Conservation (phyloP, 2,113 vertebrate species). For the Pangasianodon gigas region DNA sequence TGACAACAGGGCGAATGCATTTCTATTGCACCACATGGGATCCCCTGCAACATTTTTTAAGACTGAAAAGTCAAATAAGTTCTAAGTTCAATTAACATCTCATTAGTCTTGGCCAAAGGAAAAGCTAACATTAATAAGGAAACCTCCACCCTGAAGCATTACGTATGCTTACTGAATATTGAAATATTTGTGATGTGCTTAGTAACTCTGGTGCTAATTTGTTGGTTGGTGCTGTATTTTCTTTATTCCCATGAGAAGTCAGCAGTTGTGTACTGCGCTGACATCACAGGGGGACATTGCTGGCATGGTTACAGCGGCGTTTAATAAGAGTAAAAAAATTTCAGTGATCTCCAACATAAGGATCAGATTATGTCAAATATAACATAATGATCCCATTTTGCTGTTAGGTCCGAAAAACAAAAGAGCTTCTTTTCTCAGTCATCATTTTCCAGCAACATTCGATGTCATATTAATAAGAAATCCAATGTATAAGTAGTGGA, state of each 20-base stretch:
- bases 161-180: background rate
- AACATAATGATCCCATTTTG: background rate
- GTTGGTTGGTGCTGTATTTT: background rate
- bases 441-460: background rate
- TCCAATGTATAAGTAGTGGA: background rate
- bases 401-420: background rate
- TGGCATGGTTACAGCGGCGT: background rate
- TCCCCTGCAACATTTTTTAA: background rate
- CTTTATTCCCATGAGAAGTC: background rate
- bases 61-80: background rate
- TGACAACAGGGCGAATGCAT: background rate
- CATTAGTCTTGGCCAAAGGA: background rate
- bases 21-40: background rate
- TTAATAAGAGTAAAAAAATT: background rate
- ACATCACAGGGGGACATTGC: no score
- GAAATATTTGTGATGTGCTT: background rate
- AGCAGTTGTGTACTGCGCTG: background rate
- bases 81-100: background rate
- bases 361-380: background rate
- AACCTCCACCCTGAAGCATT: background rate
- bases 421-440: background rate
- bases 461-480: background rate
- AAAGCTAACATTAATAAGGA: background rate
- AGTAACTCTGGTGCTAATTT: background rate
- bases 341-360: background rate